phyloP scores from a whole-genome alignment of 2,113 vertebrate genomes.

The Dasyurus viverrinus region DNA sequence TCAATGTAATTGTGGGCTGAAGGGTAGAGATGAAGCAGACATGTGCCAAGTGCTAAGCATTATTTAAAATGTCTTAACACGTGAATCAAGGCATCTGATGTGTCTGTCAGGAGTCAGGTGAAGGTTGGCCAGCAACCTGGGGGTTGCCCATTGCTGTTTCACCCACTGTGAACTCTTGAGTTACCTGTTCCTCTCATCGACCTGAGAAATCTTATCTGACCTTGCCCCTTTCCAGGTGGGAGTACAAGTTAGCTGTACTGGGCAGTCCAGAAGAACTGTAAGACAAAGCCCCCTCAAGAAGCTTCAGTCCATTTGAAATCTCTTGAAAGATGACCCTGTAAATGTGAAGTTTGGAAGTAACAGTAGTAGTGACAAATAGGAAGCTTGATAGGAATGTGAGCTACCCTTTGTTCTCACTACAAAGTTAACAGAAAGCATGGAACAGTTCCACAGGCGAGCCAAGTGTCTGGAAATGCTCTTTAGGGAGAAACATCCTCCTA shows the following conservation, averaged over 20 bases:
- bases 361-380: not conserved
- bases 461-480: not conserved
- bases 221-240: not conserved
- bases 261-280: not conserved
- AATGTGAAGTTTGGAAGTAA: not conserved
- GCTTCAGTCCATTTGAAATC: not conserved
- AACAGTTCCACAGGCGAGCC: not conserved
- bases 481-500: not conserved
- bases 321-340: not conserved
- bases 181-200: not conserved
- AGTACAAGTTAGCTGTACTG: not conserved
- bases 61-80: not conserved
- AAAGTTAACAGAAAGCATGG: not conserved
- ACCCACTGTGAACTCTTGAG: not conserved
- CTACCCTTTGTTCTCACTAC: not conserved
- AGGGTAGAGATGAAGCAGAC: not conserved
- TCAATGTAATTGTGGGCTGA: not conserved
- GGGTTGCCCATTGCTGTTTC: not conserved
- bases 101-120: not conserved
- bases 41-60: not conserved
- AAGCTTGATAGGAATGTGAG: not conserved
- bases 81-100: not conserved
- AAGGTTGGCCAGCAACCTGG: too few species aligned
- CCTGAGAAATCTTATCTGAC: not conserved
- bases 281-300: not conserved